Conservation (phyloP, 2,113 vertebrate genomes). For the Sebastes schlegelii region DNA sequence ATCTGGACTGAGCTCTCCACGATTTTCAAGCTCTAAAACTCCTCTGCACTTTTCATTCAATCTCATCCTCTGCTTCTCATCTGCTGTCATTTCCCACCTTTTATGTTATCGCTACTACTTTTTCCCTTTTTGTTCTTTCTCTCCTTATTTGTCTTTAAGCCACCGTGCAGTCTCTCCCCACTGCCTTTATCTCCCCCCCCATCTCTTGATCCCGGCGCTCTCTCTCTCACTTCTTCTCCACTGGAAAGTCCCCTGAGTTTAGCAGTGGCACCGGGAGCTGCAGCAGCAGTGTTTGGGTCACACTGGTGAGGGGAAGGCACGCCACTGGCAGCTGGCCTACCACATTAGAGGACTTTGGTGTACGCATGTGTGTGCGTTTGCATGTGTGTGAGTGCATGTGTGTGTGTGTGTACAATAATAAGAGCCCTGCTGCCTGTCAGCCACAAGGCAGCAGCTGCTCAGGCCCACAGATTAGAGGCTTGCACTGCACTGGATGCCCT, state of each 20-base stretch:
- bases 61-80: not conserved
- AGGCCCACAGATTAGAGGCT: conserved; percentile 84
- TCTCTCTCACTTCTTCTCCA: conserved; percentile 49
- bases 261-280: conserved; percentile 68
- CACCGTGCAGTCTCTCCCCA: conserved; percentile 26
- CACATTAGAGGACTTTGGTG: conserved; percentile 84
- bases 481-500: conserved; percentile 77
- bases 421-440: conserved; percentile 83
- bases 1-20: not conserved
- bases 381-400: conserved; percentile 52
- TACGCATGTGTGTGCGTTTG: conserved; percentile 38
- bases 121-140: not conserved
- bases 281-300: conserved; percentile 71
- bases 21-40: not conserved
- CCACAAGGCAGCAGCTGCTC: conserved; percentile 84
- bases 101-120: not conserved
- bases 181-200: conserved; percentile 5
- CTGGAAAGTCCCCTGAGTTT: conserved; percentile 83
- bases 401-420: conserved; percentile 82
- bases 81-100: not conserved
- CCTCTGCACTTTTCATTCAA: not conserved
- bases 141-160: not conserved
- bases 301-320: conserved; percentile 82
- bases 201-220: conserved; percentile 23
- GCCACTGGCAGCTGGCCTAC: conserved; percentile 86